Base-by-base conservation (phyloP, 2,888 invertebrate genomes). In the Agriopis marginaria region DNA sequence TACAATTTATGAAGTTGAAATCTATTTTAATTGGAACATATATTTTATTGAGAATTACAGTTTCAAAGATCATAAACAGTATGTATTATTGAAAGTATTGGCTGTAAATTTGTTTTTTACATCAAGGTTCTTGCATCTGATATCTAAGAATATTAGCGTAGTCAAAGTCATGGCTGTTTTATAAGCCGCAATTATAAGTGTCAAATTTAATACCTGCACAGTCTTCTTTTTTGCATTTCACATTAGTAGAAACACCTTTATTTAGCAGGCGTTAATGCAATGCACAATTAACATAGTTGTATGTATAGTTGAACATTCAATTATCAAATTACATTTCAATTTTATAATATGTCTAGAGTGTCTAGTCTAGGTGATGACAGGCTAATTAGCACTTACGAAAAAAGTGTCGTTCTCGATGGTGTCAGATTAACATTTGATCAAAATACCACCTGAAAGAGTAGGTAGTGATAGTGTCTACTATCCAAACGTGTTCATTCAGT, bases 61-160 rank as follows among this genome's bases (percentile, higher is more conserved):
- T 53, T 60, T 40, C 14, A 67, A 50, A 47, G 8, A 42, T 50
- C 66, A 23, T 66, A 61, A 67, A 62, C 23, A 50, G 45, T 42
- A 42, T 3, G 12, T 55, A 47, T 60, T 49, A 53, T 63, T 59
- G 40, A 17, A 49, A 44, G 11, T n/a, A 9, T 39, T 61, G 47
- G 61, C 51, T 17, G 42, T 70, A 59, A 59, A 61, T 56, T 63
- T 10, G 58, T 56, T 61, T 54, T 63, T 63, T 42, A 40, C 60
- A 65, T 69, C 69, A 65, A 69, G 64, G 69, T 8, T 60, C 39
- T 54, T 2, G 39, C 47, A 54, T 53, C 49, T 68, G 53, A 53
- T 53, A 68, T 68, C 47, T 63, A 40, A 53, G 9, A 42, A n/a
- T 55, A 14, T 54, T 39, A 2, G 8, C 0, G 40, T 32, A 32